These are phyloP conservation scores for Agrotis puta DNA, from an alignment of 2,888 invertebrate genomes.

Conservation along the genomic window DNA sequence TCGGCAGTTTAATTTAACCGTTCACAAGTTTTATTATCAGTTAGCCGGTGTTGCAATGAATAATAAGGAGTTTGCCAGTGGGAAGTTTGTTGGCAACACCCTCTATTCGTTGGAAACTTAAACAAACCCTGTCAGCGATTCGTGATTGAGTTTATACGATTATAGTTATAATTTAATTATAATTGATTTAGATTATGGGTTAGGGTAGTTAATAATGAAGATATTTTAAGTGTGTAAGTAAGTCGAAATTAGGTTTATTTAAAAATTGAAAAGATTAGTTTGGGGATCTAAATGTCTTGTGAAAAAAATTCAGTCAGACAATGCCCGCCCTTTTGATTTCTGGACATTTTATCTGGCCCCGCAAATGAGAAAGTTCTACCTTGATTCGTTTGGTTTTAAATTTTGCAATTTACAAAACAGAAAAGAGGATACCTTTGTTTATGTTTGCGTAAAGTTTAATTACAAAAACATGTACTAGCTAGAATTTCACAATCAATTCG, in stretches of 20 bases:
- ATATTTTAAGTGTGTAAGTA: no score
- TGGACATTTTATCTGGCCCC: no score
- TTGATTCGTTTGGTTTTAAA: no score
- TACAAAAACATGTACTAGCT: neutral
- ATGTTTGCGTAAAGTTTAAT: neutral
- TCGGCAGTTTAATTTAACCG: conserved; percentile 75
- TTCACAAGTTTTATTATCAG: conserved; percentile 83
- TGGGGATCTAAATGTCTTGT: no score
- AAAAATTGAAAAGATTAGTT: neutral
- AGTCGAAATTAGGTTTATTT: neutral
- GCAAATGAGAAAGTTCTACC: no score
- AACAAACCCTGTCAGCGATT: conserved; percentile 61
- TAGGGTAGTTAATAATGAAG: no score
- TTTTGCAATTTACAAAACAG: no score
- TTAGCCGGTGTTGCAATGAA: conserved; percentile 81
- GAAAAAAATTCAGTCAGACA: no score
- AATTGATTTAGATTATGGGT: conserved; percentile 5
- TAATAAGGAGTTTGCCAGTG: conserved; percentile 79
- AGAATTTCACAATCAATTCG: no score
- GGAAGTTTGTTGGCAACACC: conserved; percentile 68
- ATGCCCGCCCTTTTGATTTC: no score
- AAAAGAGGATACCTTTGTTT: no score
- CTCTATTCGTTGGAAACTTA: conserved; percentile 63
- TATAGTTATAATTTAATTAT: neutral
- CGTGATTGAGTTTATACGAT: conserved; percentile 40